A percentile compares a stretch with the other conserved stretches of the same genome.
phyloP scores from a whole-genome alignment of 2,888 invertebrate genomes.

The Lithophane ornitopus region DNA sequence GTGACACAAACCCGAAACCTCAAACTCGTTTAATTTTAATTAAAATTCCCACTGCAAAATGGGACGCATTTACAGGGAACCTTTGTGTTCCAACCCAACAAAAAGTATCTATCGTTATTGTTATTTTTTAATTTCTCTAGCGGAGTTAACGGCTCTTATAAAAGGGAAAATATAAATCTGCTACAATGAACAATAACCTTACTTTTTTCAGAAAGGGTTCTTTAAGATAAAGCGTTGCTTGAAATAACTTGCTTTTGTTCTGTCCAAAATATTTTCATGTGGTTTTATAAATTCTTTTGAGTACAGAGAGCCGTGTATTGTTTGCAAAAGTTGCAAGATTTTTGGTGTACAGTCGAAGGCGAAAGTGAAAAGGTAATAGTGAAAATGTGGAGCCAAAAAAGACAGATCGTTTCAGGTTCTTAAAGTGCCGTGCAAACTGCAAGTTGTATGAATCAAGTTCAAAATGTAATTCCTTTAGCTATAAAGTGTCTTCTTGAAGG shows the following conservation, averaged over 20 bases:
- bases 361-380: background rate
- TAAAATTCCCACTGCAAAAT: slow-evolving; percentile 71
- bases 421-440: background rate
- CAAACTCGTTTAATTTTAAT: slow-evolving; percentile 72
- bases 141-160: slow-evolving; percentile 66
- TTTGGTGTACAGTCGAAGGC: background rate
- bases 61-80: slow-evolving; percentile 69
- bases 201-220: slow-evolving; percentile 68
- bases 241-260: slow-evolving; percentile 59
- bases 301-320: background rate
- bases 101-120: slow-evolving; percentile 69
- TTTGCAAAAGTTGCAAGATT: background rate
- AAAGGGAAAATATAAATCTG: slow-evolving; percentile 66
- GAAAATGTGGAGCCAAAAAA: background rate
- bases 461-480: background rate
- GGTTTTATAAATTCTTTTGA: slow-evolving; percentile 26
- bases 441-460: slow-evolving; percentile 4
- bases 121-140: slow-evolving; percentile 73
- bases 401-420: background rate
- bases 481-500: slow-evolving; percentile 9
- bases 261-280: slow-evolving; percentile 43
- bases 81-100: slow-evolving; percentile 70
- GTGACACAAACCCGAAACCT: slow-evolving; percentile 67
- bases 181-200: slow-evolving; percentile 68
- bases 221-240: slow-evolving; percentile 54